These are phyloP conservation scores for Magallana gigas DNA, from an alignment of 1,140 invertebrate genomes.

Conservation along the genomic window DNA sequence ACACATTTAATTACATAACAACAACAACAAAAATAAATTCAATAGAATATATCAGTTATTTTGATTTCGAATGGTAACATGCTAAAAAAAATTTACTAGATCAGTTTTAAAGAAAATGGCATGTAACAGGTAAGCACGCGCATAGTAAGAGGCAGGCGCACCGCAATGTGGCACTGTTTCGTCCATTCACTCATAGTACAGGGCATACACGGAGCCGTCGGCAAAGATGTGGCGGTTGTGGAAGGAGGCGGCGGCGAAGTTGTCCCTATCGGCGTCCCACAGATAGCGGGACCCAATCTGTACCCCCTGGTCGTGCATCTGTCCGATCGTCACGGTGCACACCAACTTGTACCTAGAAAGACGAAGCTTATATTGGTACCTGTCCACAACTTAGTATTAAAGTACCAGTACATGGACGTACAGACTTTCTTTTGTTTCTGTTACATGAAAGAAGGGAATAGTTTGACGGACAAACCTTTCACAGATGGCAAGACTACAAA, in stretches of 20 bases:
- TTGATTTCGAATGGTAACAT: neutral
- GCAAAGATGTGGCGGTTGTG: conserved; percentile 66
- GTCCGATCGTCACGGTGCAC: conserved; percentile 67
- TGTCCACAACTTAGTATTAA: no score
- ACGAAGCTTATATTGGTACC: neutral
- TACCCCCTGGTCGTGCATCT: conserved; percentile 69
- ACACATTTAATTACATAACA: no score
- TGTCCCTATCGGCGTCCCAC: conserved; percentile 72
- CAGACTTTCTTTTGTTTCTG: no score
- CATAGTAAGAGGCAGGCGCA: neutral
- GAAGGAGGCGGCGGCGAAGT: conserved; percentile 66
- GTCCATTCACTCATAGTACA: conserved; percentile 63
- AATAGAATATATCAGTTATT: neutral
- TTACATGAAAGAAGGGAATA: no score
- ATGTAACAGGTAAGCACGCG: neutral
- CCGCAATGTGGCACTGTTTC: neutral
- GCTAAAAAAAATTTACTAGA: neutral
- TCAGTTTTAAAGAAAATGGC: neutral
- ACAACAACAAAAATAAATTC: no score
- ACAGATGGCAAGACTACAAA: no score
- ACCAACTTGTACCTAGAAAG: conserved; percentile 71
- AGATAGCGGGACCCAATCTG: conserved; percentile 69
- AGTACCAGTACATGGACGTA: no score
- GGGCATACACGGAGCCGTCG: conserved; percentile 64
- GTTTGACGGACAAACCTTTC: no score